Percentiles rank a stretch among this genome's conserved stretches.
Evolutionary conservation across 2,888 invertebrate genomes (phyloP).

Genomic region (Plebejus melissa): DNA sequence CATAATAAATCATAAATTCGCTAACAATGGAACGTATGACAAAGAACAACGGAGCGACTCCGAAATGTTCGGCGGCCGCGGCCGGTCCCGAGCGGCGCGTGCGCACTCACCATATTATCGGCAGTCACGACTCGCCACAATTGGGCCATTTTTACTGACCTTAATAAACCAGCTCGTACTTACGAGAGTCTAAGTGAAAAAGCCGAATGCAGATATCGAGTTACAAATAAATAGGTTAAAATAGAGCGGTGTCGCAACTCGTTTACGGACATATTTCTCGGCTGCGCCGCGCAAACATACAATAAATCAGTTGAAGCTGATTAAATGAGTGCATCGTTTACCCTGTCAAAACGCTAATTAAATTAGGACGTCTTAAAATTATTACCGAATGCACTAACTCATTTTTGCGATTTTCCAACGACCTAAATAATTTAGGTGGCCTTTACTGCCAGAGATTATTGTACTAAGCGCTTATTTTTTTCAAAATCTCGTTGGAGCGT

Average conservation of each 20-base stretch:
- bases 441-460: not conserved
- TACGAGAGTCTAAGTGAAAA: constrained; percentile 24
- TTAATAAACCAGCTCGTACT: constrained; percentile 39
- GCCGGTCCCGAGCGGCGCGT: constrained; percentile 65
- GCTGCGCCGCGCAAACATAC: not conserved
- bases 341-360: constrained; percentile 1
- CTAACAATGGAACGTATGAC: constrained; percentile 66
- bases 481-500: not conserved
- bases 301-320: constrained; percentile 8
- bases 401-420: not conserved
- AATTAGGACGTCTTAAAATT: constrained; percentile 1
- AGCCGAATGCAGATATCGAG: constrained; percentile 28
- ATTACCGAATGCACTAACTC: not conserved
- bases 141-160: constrained; percentile 63
- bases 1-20: constrained; percentile 64
- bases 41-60: constrained; percentile 55
- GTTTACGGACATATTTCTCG: constrained; percentile 3
- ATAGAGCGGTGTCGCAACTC: constrained; percentile 20
- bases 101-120: constrained; percentile 56
- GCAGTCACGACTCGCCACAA: constrained; percentile 63
- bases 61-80: constrained; percentile 49
- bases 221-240: constrained; percentile 28
- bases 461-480: not conserved
- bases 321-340: constrained; percentile 1
- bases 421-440: not conserved